Evolutionary conservation across 2,797 vertebrate species (phyloP).

Genomic region (Aulostomus chinensis): DNA sequence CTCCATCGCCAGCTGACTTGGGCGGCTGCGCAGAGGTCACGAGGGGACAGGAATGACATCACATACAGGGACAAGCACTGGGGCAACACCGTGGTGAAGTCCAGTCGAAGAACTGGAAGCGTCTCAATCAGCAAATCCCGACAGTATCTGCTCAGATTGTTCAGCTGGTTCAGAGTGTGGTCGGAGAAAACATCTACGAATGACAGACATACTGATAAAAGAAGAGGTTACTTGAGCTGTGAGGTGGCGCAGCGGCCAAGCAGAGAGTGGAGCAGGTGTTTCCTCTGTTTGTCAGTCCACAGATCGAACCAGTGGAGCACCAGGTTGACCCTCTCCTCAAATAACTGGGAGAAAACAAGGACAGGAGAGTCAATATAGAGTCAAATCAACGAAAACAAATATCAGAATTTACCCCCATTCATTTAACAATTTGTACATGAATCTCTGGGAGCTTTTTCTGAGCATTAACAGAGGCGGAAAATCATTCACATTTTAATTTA

Average conservation of each 20-base stretch:
- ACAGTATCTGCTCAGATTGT: constrained; percentile 71
- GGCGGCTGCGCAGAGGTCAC: constrained; percentile 81
- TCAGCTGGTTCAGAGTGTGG: background rate
- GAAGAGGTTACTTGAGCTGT: constrained; percentile 81
- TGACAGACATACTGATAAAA: too few relatives aligned
- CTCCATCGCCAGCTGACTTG: constrained; percentile 91
- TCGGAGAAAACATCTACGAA: background rate
- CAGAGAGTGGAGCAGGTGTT: constrained; percentile 79
- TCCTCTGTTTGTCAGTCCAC: constrained; percentile 87
- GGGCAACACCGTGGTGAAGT: constrained; percentile 85
- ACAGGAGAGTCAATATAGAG: too few relatives aligned
- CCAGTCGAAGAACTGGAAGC: constrained; percentile 73
- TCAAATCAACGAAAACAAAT: too few relatives aligned
- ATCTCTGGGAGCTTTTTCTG: too few relatives aligned
- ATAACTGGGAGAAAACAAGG: constrained; percentile 73
- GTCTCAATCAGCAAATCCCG: constrained; percentile 78
- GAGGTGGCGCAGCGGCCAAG: constrained; percentile 78
- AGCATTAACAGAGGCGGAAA: too few relatives aligned
- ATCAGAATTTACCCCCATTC: too few relatives aligned
- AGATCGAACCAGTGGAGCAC: constrained; percentile 89
- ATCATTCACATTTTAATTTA: too few relatives aligned
- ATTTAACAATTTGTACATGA: too few relatives aligned
- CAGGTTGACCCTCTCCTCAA: constrained; percentile 84
- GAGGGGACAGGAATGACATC: constrained; percentile 86
- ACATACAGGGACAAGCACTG: constrained; percentile 85